Evolutionary conservation across 2,888 invertebrate species (phyloP).

Genomic region (Aphidoletes aphidimyza): DNA sequence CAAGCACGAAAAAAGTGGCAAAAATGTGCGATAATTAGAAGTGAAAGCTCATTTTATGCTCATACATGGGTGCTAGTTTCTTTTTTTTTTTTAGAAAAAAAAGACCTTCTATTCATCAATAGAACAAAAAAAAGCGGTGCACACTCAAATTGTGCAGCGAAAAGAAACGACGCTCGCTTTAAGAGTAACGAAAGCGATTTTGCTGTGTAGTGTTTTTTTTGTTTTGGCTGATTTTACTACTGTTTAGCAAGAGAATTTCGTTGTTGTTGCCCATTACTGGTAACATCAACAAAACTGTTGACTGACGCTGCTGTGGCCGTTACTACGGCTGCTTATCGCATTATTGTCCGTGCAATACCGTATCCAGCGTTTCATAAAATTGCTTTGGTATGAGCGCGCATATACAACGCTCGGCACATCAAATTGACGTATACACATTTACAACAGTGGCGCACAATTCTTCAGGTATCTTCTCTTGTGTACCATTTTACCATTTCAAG

Average conservation of each 20-base stretch:
- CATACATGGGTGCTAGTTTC: background rate
- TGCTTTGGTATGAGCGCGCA: background rate
- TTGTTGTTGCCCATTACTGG: too few species aligned
- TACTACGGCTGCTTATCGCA: background rate
- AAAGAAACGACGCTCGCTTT: slow-evolving; percentile 48
- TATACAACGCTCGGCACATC: background rate
- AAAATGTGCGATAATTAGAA: slow-evolving; percentile 46
- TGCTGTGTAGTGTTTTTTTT: background rate
- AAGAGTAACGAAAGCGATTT: slow-evolving; percentile 52
- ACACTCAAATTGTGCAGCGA: slow-evolving; percentile 36
- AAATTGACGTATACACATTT: too few species aligned
- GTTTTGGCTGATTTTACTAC: background rate
- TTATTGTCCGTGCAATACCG: slow-evolving; percentile 46
- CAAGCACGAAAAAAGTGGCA: background rate
- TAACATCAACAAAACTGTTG: too few species aligned
- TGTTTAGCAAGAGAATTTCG: background rate
- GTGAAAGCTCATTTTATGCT: slow-evolving; percentile 35
- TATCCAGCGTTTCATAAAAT: slow-evolving; percentile 39
- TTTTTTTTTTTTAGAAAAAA: too few species aligned
- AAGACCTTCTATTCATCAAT: slow-evolving; percentile 3
- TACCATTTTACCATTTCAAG: slow-evolving; percentile 35
- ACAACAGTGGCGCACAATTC: slow-evolving; percentile 1
- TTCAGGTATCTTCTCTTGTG: slow-evolving; percentile 4
- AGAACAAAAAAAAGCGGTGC: background rate
- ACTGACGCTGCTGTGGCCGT: slow-evolving; percentile 20